A percentile compares a stretch with the other conserved stretches of the same genome.
These are phyloP conservation scores for Chiloscyllium punctatum DNA, from an alignment of 2,797 vertebrate genomes.

Conservation along the genomic window DNA sequence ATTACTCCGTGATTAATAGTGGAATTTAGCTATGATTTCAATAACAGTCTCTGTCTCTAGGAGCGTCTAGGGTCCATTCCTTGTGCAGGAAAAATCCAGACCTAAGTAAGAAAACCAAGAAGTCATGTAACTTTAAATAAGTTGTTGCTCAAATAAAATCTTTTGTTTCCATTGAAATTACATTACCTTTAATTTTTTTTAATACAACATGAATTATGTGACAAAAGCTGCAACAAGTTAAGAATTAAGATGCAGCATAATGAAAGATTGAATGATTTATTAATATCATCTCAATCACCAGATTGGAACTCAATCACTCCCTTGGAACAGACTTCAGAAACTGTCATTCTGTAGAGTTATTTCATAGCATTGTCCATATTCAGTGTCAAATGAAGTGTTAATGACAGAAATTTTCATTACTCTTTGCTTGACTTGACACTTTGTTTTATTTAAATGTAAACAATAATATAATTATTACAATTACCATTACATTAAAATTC, in stretches of 20 bases:
- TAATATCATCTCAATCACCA: neutral
- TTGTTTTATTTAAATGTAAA: neutral
- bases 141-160: no score
- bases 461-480: neutral
- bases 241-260: neutral
- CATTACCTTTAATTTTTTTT: neutral
- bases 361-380: neutral
- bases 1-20: no score
- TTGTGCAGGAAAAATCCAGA: neutral
- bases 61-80: no score
- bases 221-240: neutral
- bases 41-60: no score
- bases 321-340: neutral
- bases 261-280: neutral
- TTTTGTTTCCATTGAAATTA: neutral
- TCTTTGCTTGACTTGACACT: neutral
- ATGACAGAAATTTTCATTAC: neutral
- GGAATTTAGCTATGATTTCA: no score
- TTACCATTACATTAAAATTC: neutral
- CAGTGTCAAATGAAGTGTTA: neutral
- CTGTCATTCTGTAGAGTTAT: neutral
- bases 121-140: no score
- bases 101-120: neutral
- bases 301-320: neutral
- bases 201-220: neutral